Base-by-base conservation (phyloP, 2,797 vertebrate genomes). In the Dryobates pubescens region DNA sequence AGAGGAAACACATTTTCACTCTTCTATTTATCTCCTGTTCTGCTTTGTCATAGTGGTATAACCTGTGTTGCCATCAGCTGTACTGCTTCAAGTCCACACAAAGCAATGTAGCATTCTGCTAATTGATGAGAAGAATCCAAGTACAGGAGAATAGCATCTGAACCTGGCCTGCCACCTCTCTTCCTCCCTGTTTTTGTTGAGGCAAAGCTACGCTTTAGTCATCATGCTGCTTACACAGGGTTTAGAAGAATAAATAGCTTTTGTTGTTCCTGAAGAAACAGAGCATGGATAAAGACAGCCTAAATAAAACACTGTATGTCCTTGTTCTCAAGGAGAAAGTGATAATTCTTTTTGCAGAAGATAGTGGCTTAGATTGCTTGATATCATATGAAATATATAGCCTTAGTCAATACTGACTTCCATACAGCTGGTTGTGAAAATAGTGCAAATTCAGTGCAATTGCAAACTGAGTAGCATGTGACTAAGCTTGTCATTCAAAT, bases 281-380 rank as follows among this genome's bases (percentile, higher is more conserved):
- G 51, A 69, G 7, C 0, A 1, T 56, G 72, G 38, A 68, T 77
- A 82, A 63, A 92, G 69, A 65, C 19, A 69, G 71, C 68, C 32
- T 65, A 82, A 93, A 75, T 80, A 32, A 78, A 93, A 74, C 15
- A 49, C 18, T 19, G 4, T 27, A 79, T 63, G 53, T 53, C 80
- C 85, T 89, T 86, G n/a, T 73, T 78, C 59, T 91, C 80, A 88
- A 95, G 61, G 70, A 88, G 53, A 92, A 93, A 73, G 68, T 34
- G 27, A 67, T 88, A 54, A 67, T 63, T 92, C 53, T 82, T 88
- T 83, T 56, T 45, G 9, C 43, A 76, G 67, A 14, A 92, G 70
- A 30, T 23, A 54, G 43, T 73, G 53, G 14, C 38, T 89, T 67
- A 81, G 65, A 84, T 73, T 86, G 23, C 34, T 73, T 58, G 63